Percentiles rank a stretch among this genome's conserved stretches.
Evolutionary conservation across 2,113 vertebrate genomes (phyloP).

Genomic region (Aptenodytes forsteri): DNA sequence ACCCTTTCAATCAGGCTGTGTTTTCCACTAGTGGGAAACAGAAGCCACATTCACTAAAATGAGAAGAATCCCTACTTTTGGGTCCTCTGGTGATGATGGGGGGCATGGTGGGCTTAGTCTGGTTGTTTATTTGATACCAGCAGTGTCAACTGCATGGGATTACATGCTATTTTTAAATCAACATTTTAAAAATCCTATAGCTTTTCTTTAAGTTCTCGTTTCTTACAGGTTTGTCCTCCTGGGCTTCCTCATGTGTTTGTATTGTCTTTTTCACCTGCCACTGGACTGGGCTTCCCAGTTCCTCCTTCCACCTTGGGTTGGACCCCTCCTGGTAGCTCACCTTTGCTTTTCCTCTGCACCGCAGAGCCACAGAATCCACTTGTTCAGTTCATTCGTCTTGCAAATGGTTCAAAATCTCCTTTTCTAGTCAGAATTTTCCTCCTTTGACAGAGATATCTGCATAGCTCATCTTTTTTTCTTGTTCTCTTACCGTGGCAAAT

Average conservation of each 20-base stretch:
- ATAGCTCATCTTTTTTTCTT: background rate
- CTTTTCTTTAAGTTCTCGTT: background rate
- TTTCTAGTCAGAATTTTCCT: background rate
- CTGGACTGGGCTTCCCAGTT: background rate
- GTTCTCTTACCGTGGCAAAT: background rate
- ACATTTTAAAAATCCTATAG: background rate
- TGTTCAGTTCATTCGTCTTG: background rate
- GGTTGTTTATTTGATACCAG: background rate
- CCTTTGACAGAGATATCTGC: background rate
- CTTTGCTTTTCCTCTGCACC: background rate
- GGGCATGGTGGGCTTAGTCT: background rate
- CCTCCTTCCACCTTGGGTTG: background rate
- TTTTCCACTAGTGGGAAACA: background rate
- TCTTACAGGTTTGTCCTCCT: background rate
- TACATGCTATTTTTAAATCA: background rate
- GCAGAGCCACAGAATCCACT: background rate
- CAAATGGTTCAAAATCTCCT: background rate
- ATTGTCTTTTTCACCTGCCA: background rate
- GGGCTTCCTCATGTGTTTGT: background rate
- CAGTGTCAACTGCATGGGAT: background rate
- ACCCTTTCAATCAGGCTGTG: background rate
- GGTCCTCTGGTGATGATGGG: background rate
- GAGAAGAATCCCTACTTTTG: background rate
- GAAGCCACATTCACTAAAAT: background rate
- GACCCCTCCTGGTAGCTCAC: background rate